phyloP scores from a whole-genome alignment of 2,797 vertebrate species.

The Poeciliopsis gracilis region DNA sequence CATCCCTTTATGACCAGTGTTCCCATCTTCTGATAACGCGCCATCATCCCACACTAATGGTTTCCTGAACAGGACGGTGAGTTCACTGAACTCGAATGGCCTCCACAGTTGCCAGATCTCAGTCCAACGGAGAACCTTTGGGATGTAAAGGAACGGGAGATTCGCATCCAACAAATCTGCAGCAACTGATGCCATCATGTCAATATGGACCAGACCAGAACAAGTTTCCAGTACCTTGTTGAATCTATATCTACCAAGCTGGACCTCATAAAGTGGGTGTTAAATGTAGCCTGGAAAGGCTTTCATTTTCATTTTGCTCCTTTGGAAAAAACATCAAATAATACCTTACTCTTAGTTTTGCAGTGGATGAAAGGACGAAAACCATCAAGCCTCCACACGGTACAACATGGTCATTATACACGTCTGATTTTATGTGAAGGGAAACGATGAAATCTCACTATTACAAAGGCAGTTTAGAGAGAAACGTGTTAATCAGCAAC shows the following conservation, averaged over 20 bases:
- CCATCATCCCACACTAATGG: too few relatives aligned
- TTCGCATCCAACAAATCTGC: constrained; percentile 57
- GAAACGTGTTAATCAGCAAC: not conserved
- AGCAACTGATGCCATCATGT: constrained; percentile 42
- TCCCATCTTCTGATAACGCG: too few relatives aligned
- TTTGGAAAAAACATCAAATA: not conserved
- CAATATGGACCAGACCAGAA: not conserved
- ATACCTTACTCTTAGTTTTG: not conserved
- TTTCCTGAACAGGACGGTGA: too few relatives aligned
- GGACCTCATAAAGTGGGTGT: too few relatives aligned
- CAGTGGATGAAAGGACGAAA: not conserved
- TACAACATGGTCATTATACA: not conserved
- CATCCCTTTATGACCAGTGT: too few relatives aligned
- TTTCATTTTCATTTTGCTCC: not conserved
- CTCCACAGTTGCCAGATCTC: too few relatives aligned
- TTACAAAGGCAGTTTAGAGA: not conserved
- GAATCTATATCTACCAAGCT: not conserved
- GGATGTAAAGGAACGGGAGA: constrained; percentile 52
- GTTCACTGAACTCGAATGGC: too few relatives aligned
- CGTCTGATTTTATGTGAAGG: not conserved
- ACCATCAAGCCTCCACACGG: not conserved
- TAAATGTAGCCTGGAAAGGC: not conserved
- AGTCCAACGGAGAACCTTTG: constrained; percentile 22
- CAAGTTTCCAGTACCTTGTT: not conserved
- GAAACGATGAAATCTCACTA: not conserved